Conservation (phyloP, 1,140 invertebrate genomes). For the Ceratosolen solmsi region DNA sequence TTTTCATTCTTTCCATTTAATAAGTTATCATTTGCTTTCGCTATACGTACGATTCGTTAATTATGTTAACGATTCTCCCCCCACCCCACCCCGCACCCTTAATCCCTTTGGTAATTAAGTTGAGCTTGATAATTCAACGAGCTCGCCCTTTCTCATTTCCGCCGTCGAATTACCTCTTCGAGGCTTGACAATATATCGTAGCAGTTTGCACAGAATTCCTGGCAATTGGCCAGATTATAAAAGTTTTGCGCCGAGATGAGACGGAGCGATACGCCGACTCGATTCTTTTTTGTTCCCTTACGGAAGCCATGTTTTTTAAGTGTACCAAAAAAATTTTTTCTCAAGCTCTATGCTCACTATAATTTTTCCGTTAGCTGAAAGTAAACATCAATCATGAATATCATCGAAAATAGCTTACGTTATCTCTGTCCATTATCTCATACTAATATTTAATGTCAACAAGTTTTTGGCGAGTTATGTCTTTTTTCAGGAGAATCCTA, state of each 20-base stretch:
- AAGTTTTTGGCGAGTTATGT: background rate
- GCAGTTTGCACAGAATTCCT: background rate
- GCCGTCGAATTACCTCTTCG: background rate
- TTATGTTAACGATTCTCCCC: background rate
- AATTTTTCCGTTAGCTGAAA: background rate
- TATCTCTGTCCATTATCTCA: background rate
- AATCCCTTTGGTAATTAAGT: background rate
- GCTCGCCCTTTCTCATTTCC: background rate
- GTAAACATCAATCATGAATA: background rate
- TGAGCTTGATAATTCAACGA: background rate
- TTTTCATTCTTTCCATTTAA: no score
- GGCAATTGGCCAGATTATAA: background rate
- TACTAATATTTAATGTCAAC: background rate
- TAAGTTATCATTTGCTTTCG: background rate
- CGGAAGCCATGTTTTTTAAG: no score
- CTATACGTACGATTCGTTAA: background rate
- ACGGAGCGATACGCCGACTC: background rate
- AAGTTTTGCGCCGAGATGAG: background rate
- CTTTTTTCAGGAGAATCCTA: no score
- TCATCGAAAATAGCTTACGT: background rate
- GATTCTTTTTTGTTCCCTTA: background rate
- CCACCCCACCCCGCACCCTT: no score
- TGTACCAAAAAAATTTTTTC: background rate
- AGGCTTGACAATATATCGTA: background rate
- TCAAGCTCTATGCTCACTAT: background rate